Base-by-base conservation (phyloP, 2,113 vertebrate species). In the Melospiza georgiana region DNA sequence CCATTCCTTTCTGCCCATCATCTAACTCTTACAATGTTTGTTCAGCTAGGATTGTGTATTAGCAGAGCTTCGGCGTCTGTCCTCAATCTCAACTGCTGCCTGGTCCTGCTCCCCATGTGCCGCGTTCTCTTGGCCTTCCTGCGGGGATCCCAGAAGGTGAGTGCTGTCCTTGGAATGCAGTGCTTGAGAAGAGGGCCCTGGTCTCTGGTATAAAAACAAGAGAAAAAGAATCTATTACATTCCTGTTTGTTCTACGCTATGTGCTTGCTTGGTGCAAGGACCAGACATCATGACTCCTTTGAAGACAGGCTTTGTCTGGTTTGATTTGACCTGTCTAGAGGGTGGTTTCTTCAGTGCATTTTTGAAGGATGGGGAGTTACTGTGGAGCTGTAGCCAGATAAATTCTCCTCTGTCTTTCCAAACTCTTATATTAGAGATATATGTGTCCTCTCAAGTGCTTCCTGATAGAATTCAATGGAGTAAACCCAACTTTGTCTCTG, bases 61-160 rank as follows among this genome's bases (percentile, higher is more conserved):
- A 99, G 99, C 97, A 98, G 99, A 98, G 99, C 99, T 23, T 99
- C 99, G 6, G 99, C 99, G 0, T 98, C 99, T 25, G 98, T 99
- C 83, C 98, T 99, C 79, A 99, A 99, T 97, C 95, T 99, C 95
- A 99, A 99, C 98, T 99, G 99, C 98, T 98, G 99, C 95, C 97
- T 99, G 49, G 98, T 99, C 85, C 98, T 99, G 79, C 92, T 99
- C 49, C 99, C 99, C 1, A 98, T 99, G 98, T 99, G 99, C 85
- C 98, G 99, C 30, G 98, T 98, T 18, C 92, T 99, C 86, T 93
- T 99, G 95, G 98, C 99, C 67, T 98, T 98, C 68, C 96, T 99
- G 57, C 96, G 99, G 92, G 99, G 99, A 83, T 98, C 98, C 52
- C 98, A 97, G 93, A 98, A 96, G 98, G 99, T 99, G 94, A 98